phyloP scores from a whole-genome alignment of 2,888 invertebrate genomes.

The Cataglyphis rosenhaueri region DNA sequence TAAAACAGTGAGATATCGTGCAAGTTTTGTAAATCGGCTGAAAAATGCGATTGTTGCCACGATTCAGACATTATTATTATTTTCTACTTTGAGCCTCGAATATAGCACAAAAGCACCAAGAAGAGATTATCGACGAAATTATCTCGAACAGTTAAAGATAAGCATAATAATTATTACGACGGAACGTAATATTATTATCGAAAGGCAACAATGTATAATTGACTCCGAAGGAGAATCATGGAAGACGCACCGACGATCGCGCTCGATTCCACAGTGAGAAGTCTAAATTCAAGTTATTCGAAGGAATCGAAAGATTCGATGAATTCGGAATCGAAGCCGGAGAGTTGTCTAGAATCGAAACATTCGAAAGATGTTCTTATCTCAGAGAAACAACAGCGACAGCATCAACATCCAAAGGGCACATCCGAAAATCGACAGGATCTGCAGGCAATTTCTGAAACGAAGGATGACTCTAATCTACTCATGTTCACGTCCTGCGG shows the following conservation, averaged over 20 bases:
- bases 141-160: background rate
- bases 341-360: slow-evolving; percentile 82
- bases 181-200: background rate
- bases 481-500: slow-evolving; percentile 83
- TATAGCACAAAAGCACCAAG: background rate
- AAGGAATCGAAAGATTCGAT: slow-evolving; percentile 79
- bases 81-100: background rate
- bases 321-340: slow-evolving; percentile 78
- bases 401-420: slow-evolving; percentile 23
- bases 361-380: slow-evolving; percentile 83
- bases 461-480: slow-evolving; percentile 79
- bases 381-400: slow-evolving; percentile 74
- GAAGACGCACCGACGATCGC: slow-evolving; percentile 72
- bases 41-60: background rate
- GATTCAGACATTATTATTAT: background rate
- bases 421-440: slow-evolving; percentile 60
- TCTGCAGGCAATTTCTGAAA: slow-evolving; percentile 56
- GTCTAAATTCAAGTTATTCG: slow-evolving; percentile 82
- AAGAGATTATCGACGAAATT: background rate
- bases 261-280: slow-evolving; percentile 82
- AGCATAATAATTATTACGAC: background rate
- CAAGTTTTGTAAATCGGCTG: background rate
- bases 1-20: background rate
- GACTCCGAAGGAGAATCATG: slow-evolving; percentile 50
- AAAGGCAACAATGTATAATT: slow-evolving; percentile 6